A percentile compares a stretch with the other conserved stretches of the same genome.
phyloP scores from a whole-genome alignment of 2,888 invertebrate species.

The Zhengitettix transpicula region DNA sequence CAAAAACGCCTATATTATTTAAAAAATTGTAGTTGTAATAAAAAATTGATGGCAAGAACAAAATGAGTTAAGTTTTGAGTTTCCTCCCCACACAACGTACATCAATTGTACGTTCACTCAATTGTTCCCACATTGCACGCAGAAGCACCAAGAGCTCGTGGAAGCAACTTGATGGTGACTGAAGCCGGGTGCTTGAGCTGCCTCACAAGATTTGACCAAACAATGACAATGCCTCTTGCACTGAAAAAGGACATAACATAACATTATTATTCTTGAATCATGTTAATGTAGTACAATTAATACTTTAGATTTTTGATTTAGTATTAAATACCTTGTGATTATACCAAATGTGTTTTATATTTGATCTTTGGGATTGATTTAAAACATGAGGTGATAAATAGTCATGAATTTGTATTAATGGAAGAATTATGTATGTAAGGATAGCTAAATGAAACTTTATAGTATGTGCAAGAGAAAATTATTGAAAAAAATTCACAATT shows the following conservation, averaged over 20 bases:
- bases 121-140: neutral
- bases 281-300: too few relatives aligned
- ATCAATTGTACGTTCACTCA: neutral
- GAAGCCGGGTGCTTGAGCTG: neutral
- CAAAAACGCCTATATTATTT: conserved; percentile 11
- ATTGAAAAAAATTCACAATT: too few relatives aligned
- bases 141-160: neutral
- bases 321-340: too few relatives aligned
- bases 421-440: too few relatives aligned
- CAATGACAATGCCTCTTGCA: conserved; percentile 42
- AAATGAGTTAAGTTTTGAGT: conserved; percentile 6
- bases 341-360: too few relatives aligned
- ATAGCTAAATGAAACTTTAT: too few relatives aligned
- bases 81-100: neutral
- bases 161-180: neutral
- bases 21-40: conserved; percentile 11
- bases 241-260: conserved; percentile 25
- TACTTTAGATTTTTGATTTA: too few relatives aligned
- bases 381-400: too few relatives aligned
- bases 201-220: conserved; percentile 22
- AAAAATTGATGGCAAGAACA: conserved; percentile 13
- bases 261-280: neutral
- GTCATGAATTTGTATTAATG: too few relatives aligned
- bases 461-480: too few relatives aligned
- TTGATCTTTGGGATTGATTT: too few relatives aligned